Evolutionary conservation across 2,888 invertebrate species (phyloP).

Genomic region (Eurois occulta): DNA sequence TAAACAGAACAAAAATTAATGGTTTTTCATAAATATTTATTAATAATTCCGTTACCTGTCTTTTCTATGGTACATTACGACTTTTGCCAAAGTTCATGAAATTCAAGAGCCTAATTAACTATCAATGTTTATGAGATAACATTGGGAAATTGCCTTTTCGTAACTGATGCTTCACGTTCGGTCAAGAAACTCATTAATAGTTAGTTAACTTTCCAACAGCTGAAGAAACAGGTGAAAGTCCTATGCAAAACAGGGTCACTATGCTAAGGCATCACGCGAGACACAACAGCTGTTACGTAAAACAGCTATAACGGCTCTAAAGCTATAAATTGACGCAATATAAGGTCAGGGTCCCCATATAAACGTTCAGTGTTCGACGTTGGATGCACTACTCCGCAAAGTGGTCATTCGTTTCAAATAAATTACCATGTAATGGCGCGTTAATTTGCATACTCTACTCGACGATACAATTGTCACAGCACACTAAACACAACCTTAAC

Average conservation of each 20-base stretch:
- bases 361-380: conserved; percentile 86
- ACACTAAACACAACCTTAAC: conserved; percentile 76
- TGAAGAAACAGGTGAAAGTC: conserved; percentile 83
- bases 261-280: conserved; percentile 81
- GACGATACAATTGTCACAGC: conserved; percentile 69
- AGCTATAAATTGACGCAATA: conserved; percentile 89
- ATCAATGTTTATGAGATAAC: conserved; percentile 55
- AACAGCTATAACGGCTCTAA: conserved; percentile 85
- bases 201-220: conserved; percentile 70
- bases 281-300: conserved; percentile 88
- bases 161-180: conserved; percentile 41
- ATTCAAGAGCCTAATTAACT: conserved; percentile 48
- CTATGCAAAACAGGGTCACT: conserved; percentile 81
- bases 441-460: conserved; percentile 89
- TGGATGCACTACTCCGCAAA: conserved; percentile 89
- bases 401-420: conserved; percentile 91
- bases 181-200: conserved; percentile 67
- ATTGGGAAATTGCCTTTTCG: conserved; percentile 51
- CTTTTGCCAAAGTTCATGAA: conserved; percentile 46
- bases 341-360: conserved; percentile 90
- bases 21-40: conserved; percentile 33
- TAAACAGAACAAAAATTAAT: background rate
- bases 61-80: background rate
- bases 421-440: conserved; percentile 90
- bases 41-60: conserved; percentile 3